Evolutionary conservation across 2,797 vertebrate genomes (phyloP).

Genomic region (Pangasius sanitwongsei): DNA sequence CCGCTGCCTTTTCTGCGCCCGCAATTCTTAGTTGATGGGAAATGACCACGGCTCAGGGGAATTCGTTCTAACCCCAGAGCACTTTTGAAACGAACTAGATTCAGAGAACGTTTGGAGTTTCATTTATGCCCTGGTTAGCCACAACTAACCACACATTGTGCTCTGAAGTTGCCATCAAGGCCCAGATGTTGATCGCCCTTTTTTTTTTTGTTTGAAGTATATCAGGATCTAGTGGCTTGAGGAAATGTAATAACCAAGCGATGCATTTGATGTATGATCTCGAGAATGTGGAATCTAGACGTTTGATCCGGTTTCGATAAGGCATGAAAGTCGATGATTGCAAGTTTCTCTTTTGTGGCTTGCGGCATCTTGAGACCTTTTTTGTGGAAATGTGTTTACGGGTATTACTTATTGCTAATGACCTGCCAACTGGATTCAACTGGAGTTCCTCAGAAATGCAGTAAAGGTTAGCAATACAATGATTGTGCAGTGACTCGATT

Average conservation of each 20-base stretch:
- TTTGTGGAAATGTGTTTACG: background rate
- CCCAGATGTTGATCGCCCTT: slow-evolving; percentile 70
- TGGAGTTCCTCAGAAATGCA: background rate
- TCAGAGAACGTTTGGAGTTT: slow-evolving; percentile 75
- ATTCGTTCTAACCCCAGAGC: slow-evolving; percentile 70
- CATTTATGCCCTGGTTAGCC: slow-evolving; percentile 81
- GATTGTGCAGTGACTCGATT: slow-evolving; percentile 21
- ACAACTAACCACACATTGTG: slow-evolving; percentile 73
- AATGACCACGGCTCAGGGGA: slow-evolving; percentile 70
- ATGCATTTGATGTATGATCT: slow-evolving; percentile 48
- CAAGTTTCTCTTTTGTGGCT: slow-evolving; percentile 20
- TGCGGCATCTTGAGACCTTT: background rate
- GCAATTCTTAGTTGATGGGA: slow-evolving; percentile 71
- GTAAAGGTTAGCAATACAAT: background rate
- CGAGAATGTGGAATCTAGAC: slow-evolving; percentile 23
- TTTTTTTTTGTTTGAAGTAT: slow-evolving; percentile 74
- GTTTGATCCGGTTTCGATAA: slow-evolving; percentile 39
- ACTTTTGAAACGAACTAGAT: slow-evolving; percentile 75
- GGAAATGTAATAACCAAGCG: slow-evolving; percentile 36
- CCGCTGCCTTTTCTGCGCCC: slow-evolving; percentile 58
- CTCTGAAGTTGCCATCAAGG: slow-evolving; percentile 83
- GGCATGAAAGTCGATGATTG: slow-evolving; percentile 3
- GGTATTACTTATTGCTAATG: slow-evolving; percentile 21
- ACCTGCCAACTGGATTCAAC: background rate
- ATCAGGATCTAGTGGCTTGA: slow-evolving; percentile 53